Percentiles rank a stretch among this genome's conserved stretches.
These are phyloP conservation scores for Leptopilina syphax DNA, from an alignment of 2,888 invertebrate species.

Conservation along the genomic window DNA sequence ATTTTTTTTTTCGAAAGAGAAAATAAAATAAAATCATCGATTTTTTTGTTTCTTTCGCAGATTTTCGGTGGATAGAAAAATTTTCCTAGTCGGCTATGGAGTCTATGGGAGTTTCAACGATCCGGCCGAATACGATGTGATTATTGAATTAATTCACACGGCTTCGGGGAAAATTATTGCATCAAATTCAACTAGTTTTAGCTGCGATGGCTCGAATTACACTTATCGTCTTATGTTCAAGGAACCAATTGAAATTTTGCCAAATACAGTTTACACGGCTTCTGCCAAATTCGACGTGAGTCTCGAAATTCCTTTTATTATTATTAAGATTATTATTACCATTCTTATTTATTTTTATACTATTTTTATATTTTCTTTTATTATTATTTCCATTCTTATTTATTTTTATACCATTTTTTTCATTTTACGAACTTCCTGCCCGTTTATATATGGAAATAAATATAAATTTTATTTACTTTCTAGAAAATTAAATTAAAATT, in stretches of 20 bases:
- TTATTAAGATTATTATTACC: no score
- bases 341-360: background rate
- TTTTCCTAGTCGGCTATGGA: conserved; percentile 91
- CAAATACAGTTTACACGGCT: conserved; percentile 88
- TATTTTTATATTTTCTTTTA: background rate
- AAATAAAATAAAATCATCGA: no score
- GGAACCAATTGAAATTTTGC: conserved; percentile 88
- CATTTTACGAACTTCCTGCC: no score
- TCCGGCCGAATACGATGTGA: conserved; percentile 86
- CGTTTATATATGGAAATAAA: no score
- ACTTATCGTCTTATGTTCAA: conserved; percentile 90
- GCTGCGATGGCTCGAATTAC: conserved; percentile 87
- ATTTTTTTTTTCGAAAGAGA: background rate
- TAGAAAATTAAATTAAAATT: no score
- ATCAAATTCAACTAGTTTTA: conserved; percentile 86
- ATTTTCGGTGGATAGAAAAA: conserved; percentile 88
- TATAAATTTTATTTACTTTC: no score
- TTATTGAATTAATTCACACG: conserved; percentile 87
- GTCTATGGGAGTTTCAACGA: conserved; percentile 90
- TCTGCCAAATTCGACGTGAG: conserved; percentile 84
- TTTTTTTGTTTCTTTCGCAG: conserved; percentile 73
- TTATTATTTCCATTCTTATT: background rate
- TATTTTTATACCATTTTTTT: background rate
- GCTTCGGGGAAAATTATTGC: conserved; percentile 86
- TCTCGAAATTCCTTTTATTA: background rate